These are phyloP conservation scores for Cydia strobilella DNA, from an alignment of 1,140 invertebrate genomes.

Conservation along the genomic window DNA sequence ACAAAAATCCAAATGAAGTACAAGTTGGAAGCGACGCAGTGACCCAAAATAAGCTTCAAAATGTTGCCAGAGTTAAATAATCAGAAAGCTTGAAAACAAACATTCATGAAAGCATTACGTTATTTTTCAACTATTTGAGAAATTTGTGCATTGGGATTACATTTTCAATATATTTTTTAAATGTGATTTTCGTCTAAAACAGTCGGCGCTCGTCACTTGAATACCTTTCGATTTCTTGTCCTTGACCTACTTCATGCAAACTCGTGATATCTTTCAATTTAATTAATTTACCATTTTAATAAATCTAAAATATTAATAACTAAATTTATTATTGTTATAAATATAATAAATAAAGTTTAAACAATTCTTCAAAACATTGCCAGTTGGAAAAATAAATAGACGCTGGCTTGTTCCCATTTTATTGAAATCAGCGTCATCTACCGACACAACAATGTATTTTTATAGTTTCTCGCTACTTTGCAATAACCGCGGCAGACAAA, in stretches of 20 bases:
- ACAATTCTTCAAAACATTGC: not conserved
- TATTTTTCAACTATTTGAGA: not conserved
- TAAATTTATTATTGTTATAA: not conserved
- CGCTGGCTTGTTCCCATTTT: not conserved
- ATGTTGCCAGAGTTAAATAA: constrained; percentile 71
- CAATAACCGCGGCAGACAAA: not conserved
- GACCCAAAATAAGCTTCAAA: constrained; percentile 80
- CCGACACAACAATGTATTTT: not conserved
- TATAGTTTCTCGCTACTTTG: not conserved
- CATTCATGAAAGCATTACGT: constrained; percentile 5
- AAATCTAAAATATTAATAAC: not conserved
- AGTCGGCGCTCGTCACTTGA: constrained; percentile 12
- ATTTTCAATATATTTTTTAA: constrained; percentile 4
- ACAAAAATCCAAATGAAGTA: constrained; percentile 76
- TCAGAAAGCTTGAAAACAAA: constrained; percentile 62
- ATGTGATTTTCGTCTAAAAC: constrained; percentile 10
- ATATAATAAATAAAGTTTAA: not conserved
- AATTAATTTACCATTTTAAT: constrained; percentile 24
- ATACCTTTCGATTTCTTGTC: constrained; percentile 38
- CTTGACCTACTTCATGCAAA: constrained; percentile 61
- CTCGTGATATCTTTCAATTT: constrained; percentile 49
- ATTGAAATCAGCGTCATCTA: not conserved
- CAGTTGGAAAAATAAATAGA: constrained; percentile 11
- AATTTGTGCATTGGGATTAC: not conserved
- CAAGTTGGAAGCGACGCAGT: constrained; percentile 79